Conservation (phyloP, 1,140 invertebrate species). For the Drosophila leontia region DNA sequence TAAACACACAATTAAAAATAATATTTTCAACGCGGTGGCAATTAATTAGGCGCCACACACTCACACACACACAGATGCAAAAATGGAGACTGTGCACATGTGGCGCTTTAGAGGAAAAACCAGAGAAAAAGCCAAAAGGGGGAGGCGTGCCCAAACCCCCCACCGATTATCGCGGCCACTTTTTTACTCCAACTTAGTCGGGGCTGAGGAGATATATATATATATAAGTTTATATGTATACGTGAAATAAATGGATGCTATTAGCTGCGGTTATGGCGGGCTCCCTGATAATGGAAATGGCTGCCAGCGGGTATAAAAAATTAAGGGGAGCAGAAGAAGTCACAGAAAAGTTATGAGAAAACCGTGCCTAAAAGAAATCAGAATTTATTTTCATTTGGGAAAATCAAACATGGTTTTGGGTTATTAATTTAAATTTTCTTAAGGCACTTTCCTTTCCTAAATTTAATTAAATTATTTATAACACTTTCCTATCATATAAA, state of each 20-base stretch:
- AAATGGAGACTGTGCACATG: conserved; percentile 45
- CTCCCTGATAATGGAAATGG: conserved; percentile 39
- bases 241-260: conserved; percentile 45
- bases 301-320: conserved; percentile 13
- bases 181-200: conserved; percentile 31
- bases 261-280: conserved; percentile 48
- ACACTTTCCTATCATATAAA: neutral
- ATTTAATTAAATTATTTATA: neutral
- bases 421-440: no score
- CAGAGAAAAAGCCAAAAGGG: conserved; percentile 1
- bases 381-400: conserved; percentile 7
- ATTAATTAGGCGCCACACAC: conserved; percentile 69
- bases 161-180: conserved; percentile 46
- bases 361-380: neutral
- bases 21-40: conserved; percentile 83
- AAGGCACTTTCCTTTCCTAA: neutral
- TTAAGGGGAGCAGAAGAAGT: neutral
- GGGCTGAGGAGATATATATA: neutral
- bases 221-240: neutral
- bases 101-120: conserved; percentile 15
- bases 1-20: conserved; percentile 84
- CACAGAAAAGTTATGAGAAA: conserved; percentile 1
- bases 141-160: conserved; percentile 5
- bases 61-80: conserved; percentile 28
- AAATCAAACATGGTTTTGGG: neutral